Base-by-base conservation (phyloP, 2,888 invertebrate species). In the Ernsta delagoae region DNA sequence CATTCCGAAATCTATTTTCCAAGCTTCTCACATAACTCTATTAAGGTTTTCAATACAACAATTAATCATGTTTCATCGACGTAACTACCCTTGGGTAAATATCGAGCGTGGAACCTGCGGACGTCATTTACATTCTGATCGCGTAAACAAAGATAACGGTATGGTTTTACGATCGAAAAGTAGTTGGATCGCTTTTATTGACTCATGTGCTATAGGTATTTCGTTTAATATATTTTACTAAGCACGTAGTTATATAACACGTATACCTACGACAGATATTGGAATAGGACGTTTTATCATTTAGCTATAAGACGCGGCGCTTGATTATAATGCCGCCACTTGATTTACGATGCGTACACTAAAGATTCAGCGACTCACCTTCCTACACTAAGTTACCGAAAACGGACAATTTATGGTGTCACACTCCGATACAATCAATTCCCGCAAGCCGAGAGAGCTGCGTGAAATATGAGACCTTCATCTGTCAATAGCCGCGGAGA, bases 311-410 rank as follows among this genome's bases (percentile, higher is more conserved):
- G 64, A n/a, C 62, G 86, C 86, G 82, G 78, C 79, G 83, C 82
- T 89, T 91, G 90, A 91, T 93, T 24, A 24, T 24, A 90, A 92
- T 90, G 84, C 88, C 82, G 76, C 84, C 83, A 82, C 86, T 86
- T 92, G 92, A 93, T 92, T 92, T 92, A 92, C 88, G 89, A 84
- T 36, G 36, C 36, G 87, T 88, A 89, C 84, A 82, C 80, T 76
- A 74, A 79, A 77, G 79, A 81, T 79, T 77, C 78, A 77, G 77
- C 83, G 79, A 83, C 83, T 85, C 85, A 82, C 83, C 85, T 83
- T 83, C 84, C 85, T 87, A 86, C 79, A 83, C 78, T 79, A 80
- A 76, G 79, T 79, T 53, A 78, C 75, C 80, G 81, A 86, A 85
- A 88, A 86, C 83, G 83, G 83, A 82, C 86, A 88, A 89, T 90